These are phyloP conservation scores for Trichonephila clavipes DNA, from an alignment of 1,140 invertebrate species.

Conservation along the genomic window DNA sequence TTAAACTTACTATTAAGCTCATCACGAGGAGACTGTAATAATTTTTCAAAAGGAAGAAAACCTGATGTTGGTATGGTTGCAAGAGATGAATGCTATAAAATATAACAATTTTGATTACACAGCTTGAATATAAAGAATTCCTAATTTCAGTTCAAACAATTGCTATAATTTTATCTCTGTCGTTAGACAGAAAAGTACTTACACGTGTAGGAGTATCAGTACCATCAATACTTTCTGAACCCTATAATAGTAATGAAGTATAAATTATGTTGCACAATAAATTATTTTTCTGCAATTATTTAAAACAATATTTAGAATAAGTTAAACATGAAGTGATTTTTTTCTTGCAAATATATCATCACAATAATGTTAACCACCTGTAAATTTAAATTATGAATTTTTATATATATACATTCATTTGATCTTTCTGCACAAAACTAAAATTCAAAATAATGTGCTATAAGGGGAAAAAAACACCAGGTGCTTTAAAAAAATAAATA, in stretches of 20 bases:
- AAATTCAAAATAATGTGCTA: no score
- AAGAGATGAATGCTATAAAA: conserved; percentile 72
- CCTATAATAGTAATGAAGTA: conserved; percentile 40
- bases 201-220: conserved; percentile 55
- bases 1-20: conserved; percentile 43
- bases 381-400: no score
- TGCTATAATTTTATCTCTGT: not conserved
- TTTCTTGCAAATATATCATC: no score
- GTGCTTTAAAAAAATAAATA: no score
- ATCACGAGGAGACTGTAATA: conserved; percentile 77
- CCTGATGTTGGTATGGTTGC: conserved; percentile 70
- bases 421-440: no score
- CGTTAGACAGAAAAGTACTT: conserved; percentile 21
- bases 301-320: not conserved
- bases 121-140: not conserved
- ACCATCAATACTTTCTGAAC: conserved; percentile 73
- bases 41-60: conserved; percentile 80
- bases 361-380: no score
- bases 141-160: no score
- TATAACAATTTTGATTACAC: not conserved
- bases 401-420: no score
- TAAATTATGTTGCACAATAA: no score
- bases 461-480: no score
- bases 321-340: no score
- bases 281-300: not conserved